Evolutionary conservation across 2,797 vertebrate genomes (phyloP).

Genomic region (Mionectes olivaceus): DNA sequence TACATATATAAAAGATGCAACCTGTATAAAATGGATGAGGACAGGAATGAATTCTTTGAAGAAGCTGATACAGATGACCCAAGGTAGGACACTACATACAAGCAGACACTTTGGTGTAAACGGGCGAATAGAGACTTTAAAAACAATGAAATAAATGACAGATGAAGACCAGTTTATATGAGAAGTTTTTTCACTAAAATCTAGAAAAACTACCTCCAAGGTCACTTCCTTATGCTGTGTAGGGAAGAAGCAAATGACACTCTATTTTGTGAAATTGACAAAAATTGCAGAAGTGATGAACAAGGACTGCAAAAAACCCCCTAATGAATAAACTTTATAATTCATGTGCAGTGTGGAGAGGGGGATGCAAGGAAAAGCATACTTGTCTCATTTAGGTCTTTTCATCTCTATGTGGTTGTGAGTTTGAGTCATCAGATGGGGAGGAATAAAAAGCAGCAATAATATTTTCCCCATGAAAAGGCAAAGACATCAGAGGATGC

Average conservation of each 20-base stretch:
- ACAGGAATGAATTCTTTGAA: not conserved
- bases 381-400: slow-evolving; percentile 57
- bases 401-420: slow-evolving; percentile 39
- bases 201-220: not conserved
- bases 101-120: not conserved
- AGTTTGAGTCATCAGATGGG: slow-evolving; percentile 55
- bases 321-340: slow-evolving; percentile 43
- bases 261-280: not conserved
- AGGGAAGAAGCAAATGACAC: not conserved
- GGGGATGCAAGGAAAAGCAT: slow-evolving; percentile 20
- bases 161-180: not conserved
- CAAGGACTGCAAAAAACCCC: not conserved
- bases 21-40: not conserved
- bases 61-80: not conserved
- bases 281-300: slow-evolving; percentile 10
- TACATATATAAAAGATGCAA: not conserved
- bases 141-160: not conserved
- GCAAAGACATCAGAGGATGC: not conserved
- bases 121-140: not conserved
- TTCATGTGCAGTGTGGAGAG: slow-evolving; percentile 16
- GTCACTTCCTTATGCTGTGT: not conserved
- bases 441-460: slow-evolving; percentile 41
- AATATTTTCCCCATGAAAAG: slow-evolving; percentile 26
- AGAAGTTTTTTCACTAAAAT: not conserved
- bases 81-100: not conserved